Percentiles rank a stretch among this genome's conserved stretches.
Evolutionary conservation across 2,113 vertebrate species (phyloP).

Genomic region (Pterocles gutturalis): DNA sequence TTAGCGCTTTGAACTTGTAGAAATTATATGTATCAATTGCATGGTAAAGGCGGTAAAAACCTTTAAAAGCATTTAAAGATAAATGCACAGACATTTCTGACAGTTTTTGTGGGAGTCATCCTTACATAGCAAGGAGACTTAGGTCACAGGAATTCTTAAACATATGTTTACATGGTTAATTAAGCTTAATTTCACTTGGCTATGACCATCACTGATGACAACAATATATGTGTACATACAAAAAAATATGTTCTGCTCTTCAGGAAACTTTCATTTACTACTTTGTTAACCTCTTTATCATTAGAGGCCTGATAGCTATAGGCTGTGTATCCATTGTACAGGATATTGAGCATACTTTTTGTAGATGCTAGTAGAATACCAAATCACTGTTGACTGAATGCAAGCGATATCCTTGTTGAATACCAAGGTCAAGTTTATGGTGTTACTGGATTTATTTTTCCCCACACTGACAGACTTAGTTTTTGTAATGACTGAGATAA

Average conservation of each 20-base stretch:
- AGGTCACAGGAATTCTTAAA: neutral
- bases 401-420: neutral
- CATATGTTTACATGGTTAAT: neutral
- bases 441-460: neutral
- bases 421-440: neutral
- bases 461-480: neutral
- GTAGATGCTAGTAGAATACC: neutral
- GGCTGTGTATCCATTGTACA: neutral
- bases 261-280: neutral
- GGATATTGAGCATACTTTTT: neutral
- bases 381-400: neutral
- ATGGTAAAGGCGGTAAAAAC: neutral
- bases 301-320: neutral
- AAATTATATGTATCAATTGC: neutral
- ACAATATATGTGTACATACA: neutral
- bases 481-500: neutral
- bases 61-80: neutral
- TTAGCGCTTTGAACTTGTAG: neutral
- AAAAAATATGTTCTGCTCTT: neutral
- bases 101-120: neutral
- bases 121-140: neutral
- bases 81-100: neutral
- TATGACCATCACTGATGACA: neutral
- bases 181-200: neutral
- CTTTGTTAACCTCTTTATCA: neutral